Base-by-base conservation (phyloP, 2,113 vertebrate genomes). In the Meleagris gallopavo region DNA sequence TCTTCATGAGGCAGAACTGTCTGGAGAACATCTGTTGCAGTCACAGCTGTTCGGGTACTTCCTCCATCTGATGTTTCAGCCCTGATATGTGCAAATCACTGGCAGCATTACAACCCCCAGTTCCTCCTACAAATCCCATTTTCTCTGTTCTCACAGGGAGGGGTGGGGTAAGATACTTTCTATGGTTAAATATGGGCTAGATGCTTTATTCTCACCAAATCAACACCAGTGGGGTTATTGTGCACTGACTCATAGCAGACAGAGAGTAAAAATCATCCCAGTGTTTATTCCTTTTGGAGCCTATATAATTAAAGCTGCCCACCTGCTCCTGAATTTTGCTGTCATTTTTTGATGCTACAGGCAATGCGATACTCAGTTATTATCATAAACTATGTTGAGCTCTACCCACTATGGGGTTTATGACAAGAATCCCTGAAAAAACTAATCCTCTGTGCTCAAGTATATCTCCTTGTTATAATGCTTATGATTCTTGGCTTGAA, bases 21-120 rank as follows among this genome's bases (percentile, higher is more conserved):
- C 97, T 97, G 96, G 91, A 94, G 94, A 97, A 97, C 97, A 97
- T 97, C 97, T 97, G 97, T 86, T 95, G 88, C 90, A 87, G 88
- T 58, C 93, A 95, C 97, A 97, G 97, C 97, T 97, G 97, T 95
- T 97, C 13, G 43, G 40, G 91, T 69, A 80, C 96, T 97, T 97
- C 95, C 96, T 96, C 87, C 1, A 46, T 93, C 92, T 96, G 95
- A 88, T 92, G 93, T 86, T 93, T 93, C 88, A 94, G 73, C 71
- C 65, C 65, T 64, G 81, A 95, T 95, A 92, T 70, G 92, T 84
- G 72, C 94, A 92, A 86, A 75, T 87, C 93, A 85, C 84, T 82
- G 95, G 89, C 84, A 95, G 61, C 41, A 94, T 93, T 86, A 93
- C 95, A 91, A 89, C 93, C 92, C 67, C 41, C 78, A 76, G 88